Evolutionary conservation across 1,140 invertebrate species (phyloP), one percentile per base, ranked within the genome.

Genomic region (Littorina saxatilis): DNA sequence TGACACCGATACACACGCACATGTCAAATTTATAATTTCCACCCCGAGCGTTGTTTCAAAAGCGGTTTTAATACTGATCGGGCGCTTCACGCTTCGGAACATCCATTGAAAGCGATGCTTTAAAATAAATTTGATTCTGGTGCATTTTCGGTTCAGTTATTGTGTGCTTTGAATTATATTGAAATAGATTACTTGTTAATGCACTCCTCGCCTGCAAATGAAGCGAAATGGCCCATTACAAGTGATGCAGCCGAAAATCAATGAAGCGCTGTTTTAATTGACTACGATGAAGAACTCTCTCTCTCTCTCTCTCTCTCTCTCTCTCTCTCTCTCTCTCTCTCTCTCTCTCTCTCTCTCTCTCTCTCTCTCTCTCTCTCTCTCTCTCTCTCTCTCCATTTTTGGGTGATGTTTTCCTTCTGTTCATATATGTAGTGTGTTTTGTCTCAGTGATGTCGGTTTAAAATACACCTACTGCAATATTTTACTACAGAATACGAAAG

Each of bases 261-360:
- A 13, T 11, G 50, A 23, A 52, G 50, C 50, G 50, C 11, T 52
- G 50, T 52, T 11, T 11, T 52, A 13, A 52, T 52, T 52, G 9
- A 23, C 11, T 52, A n/a, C n/a, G n/a, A n/a, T n/a, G n/a, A n/a
- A n/a, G n/a, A n/a, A n/a, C n/a, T n/a, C n/a, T n/a, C n/a, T 52
- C 50, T 52, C 50, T 52, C 50, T 52, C 50, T 52, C 50, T 52
- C 50, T 52, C 50, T 52, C 50, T 52, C 50, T 52, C 50, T 52
- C 50, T 52, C 50, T 52, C 50, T 52, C 50, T 52, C 50, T 52
- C 50, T 52, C 50, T 52, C 50, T 52, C 50, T 52, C 50, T 52
- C 50, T 52, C 11, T 52, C 11, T 52, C 50, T 52, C 50, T 52
- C 11, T 11, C 50, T 13, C 11, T 23, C 11, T 11, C 50, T 23